Base-by-base conservation (phyloP, 92 coral and sea anemone genomes). In the Plumapathes pennacea region DNA sequence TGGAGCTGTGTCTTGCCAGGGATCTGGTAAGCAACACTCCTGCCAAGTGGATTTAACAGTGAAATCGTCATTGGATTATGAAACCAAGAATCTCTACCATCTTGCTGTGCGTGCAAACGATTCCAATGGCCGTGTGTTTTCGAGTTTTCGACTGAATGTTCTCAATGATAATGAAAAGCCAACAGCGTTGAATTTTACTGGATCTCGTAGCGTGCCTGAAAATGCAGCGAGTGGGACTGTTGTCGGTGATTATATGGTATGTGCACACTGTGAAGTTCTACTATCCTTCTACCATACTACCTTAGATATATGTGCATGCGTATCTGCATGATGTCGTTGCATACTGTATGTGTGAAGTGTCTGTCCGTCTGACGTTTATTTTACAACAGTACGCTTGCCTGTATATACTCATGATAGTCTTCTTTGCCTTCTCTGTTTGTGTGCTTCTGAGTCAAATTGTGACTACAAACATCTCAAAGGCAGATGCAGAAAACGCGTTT, bases 111-210 rank as follows among this genome's bases (percentile, higher is more conserved):
- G 54, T 18, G 97, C 80, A 19, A 83, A 78, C 53, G 96, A 81
- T 52, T 73, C 85, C 0, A 53, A 73, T 13, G 75, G 91, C 20
- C 80, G 40, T 18, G 62, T 82, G 4, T 51, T 68, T 10, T 71
- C 67, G 60, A 30, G 42, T 15, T 87, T 89, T 28, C 78, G 50
- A 37, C 29, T 91, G 22, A 69, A 59, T 21, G 58, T 91, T 30
- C 43, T 46, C 14, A 68, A 91, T 67, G 91, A 72, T 6, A 91
- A 91, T 63, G 97, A 91, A 64, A 36, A 15, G 44, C 90, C 97
- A 54, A 79, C 89, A 1, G 76, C 46, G 13, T 53, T 88, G 23
- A 49, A 10, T 28, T 57, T 91, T 13, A 83, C 88, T 25, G 79
- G 90, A 1, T 32, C 77, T 5, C 78, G 46, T 25, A 19, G 30